Conservation (phyloP, 2,888 invertebrate genomes). For the Lathronympha strigana region DNA sequence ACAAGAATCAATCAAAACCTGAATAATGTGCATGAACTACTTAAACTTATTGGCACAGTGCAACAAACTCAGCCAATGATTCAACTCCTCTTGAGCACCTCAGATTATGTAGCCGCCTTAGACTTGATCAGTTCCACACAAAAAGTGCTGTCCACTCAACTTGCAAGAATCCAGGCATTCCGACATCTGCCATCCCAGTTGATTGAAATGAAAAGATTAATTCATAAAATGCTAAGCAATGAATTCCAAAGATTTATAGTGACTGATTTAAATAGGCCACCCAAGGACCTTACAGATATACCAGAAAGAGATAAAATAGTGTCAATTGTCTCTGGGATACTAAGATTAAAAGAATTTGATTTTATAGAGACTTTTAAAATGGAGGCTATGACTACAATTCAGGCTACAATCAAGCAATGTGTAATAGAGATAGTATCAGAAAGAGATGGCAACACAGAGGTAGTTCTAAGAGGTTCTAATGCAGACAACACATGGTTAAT, state of each 20-base stretch:
- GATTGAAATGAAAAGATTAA: conserved; percentile 96
- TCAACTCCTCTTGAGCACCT: conserved; percentile 96
- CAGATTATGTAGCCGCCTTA: conserved; percentile 98
- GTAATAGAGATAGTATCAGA: conserved; percentile 88
- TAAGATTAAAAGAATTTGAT: conserved; percentile 93
- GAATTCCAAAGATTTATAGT: conserved; percentile 97
- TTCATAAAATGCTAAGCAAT: conserved; percentile 98
- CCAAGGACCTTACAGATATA: conserved; percentile 82
- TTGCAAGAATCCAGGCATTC: conserved; percentile 97
- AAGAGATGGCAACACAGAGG: conserved; percentile 75
- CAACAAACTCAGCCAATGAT: conserved; percentile 99
- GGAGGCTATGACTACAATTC: conserved; percentile 95
- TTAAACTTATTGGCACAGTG: conserved; percentile 97
- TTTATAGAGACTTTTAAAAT: conserved; percentile 94
- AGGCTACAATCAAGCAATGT: conserved; percentile 94
- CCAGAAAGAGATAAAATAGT: conserved; percentile 94
- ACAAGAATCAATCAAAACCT: conserved; percentile 87
- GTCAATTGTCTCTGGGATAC: conserved; percentile 94
- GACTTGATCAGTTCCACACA: conserved; percentile 98
- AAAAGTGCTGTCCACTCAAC: conserved; percentile 94
- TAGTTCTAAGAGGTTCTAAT: conserved; percentile 74
- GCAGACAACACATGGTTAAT: conserved; percentile 81
- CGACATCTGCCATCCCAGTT: conserved; percentile 98
- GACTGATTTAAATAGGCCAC: conserved; percentile 94
- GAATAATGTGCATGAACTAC: conserved; percentile 87